Evolutionary conservation across 2,888 invertebrate genomes (phyloP).

Genomic region (Rotaria sp.): DNA sequence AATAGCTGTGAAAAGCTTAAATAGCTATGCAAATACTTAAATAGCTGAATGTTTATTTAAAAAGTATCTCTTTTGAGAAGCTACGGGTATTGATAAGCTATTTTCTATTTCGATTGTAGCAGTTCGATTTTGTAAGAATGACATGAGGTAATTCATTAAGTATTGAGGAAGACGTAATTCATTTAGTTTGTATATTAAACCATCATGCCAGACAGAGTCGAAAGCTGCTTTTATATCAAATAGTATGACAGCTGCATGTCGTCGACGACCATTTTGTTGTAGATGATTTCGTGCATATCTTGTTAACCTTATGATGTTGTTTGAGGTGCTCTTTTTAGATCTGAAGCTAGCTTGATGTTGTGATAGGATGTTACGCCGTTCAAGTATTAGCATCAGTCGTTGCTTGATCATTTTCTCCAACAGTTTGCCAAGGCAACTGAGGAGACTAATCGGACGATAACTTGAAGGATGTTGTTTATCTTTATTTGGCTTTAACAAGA

Average conservation of each 20-base stretch:
- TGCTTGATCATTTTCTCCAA: constrained; percentile 25
- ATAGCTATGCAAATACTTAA: too few species aligned
- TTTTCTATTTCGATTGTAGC: too few species aligned
- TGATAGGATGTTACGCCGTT: constrained; percentile 21
- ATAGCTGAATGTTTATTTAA: too few species aligned
- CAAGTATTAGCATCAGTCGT: constrained; percentile 22
- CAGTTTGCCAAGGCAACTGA: background rate
- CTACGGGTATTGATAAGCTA: too few species aligned
- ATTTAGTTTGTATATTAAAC: too few species aligned
- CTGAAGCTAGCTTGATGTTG: constrained; percentile 30
- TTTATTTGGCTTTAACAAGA: constrained; percentile 33
- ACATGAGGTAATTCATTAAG: background rate
- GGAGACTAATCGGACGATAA: constrained; percentile 31
- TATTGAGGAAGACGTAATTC: too few species aligned
- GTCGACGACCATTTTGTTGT: constrained; percentile 27
- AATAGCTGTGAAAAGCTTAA: too few species aligned
- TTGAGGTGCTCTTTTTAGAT: background rate
- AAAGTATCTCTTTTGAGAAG: too few species aligned
- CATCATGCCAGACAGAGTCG: too few species aligned
- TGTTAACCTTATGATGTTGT: background rate
- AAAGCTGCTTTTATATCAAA: background rate
- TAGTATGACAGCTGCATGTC: background rate
- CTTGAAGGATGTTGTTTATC: background rate
- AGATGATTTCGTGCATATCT: background rate
- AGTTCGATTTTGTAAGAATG: background rate